Base-by-base conservation (phyloP, 2,113 vertebrate species). In the Paramormyrops kingsleyae region DNA sequence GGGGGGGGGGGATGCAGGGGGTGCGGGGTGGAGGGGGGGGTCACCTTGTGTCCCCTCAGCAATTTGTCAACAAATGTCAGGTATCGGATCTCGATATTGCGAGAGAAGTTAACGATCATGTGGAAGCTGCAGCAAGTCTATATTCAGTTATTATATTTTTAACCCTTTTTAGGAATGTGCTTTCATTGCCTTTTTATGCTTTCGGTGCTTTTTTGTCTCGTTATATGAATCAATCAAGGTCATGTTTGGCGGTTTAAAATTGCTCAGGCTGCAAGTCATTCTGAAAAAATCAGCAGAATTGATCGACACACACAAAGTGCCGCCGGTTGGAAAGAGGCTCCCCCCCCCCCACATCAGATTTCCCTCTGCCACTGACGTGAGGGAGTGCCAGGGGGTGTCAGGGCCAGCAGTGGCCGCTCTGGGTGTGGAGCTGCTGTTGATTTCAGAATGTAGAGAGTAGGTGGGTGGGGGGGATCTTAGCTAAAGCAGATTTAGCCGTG, bases 31-130 rank as follows among this genome's bases (percentile, higher is more conserved):
- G 35, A 35, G 35, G 49, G 49, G 59, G 9, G 47, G 50, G 49
- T 56, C 85, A 87, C 85, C 85, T 87, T 87, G 27, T 31, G 27
- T 5, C 85, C 50, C n/a, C n/a, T 35, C 27, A 19, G n/a, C 27
- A 53, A 52, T 87, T 87, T 87, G 85, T 53, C 85, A 31, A 52
- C 85, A 87, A 53, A 87, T 53, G 47, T 84, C 42, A 84, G 24
- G 24, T 53, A 52, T 52, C 21, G 19, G 21, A 46, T 84, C 80
- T 84, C 80, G 5, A 84, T 42, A 24, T 47, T 12, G 3, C 39
- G 39, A 66, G 59, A 62, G 59, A 62, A 83, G 21, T 21, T 84
- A 46, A 47, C 44, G 80, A 84, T 47, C 39, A 47, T 84, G 42
- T 8, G 24, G 44, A 21, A 47, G 17, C 19, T 19, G 35, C 70